A percentile compares a stretch with the other conserved stretches of the same genome.
These are phyloP conservation scores for Microplitis manilae DNA, from an alignment of 2,888 invertebrate species.

Conservation along the genomic window DNA sequence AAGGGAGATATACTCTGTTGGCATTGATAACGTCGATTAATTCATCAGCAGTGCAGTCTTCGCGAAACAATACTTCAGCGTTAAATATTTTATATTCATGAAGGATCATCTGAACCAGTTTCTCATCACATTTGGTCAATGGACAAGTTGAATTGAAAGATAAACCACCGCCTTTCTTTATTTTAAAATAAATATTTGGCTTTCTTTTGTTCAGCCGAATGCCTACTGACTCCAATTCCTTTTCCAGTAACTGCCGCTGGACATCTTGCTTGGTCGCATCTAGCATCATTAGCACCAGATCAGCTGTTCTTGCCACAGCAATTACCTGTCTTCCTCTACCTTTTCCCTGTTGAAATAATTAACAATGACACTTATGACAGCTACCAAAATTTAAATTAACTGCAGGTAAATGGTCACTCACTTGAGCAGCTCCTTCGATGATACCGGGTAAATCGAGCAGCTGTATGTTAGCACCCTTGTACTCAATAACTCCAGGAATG, in stretches of 20 bases:
- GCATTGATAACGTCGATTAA: conserved; percentile 98
- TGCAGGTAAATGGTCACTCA: conserved; percentile 50
- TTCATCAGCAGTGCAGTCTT: conserved; percentile 96
- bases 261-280: conserved; percentile 99
- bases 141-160: conserved; percentile 97
- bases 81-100: conserved; percentile 99
- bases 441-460: conserved; percentile 98
- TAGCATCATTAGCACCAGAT: conserved; percentile 98
- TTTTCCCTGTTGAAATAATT: conserved; percentile 76
- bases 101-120: conserved; percentile 96
- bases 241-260: conserved; percentile 91
- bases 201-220: conserved; percentile 95
- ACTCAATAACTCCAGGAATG: conserved; percentile 98
- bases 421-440: conserved; percentile 98
- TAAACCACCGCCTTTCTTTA: conserved; percentile 96
- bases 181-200: conserved; percentile 99
- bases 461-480: conserved; percentile 98
- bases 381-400: neutral
- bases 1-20: conserved; percentile 93
- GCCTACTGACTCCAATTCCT: conserved; percentile 97
- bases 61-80: conserved; percentile 94
- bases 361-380: neutral
- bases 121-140: conserved; percentile 94
- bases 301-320: conserved; percentile 98
- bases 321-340: conserved; percentile 95